Conservation (phyloP, 2,113 vertebrate genomes). For the Hepsetus odoe region DNA sequence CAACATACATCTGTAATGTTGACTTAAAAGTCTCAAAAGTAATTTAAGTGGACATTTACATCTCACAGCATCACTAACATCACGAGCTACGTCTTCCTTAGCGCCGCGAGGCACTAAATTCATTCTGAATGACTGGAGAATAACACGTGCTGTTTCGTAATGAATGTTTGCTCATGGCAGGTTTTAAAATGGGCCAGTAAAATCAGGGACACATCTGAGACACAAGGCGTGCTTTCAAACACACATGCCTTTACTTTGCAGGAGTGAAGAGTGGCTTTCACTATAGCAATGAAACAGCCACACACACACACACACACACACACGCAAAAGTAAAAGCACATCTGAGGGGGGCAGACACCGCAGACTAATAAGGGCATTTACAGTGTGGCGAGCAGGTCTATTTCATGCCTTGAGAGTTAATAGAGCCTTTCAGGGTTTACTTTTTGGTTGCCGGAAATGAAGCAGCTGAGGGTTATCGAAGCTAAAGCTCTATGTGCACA, state of each 20-base stretch:
- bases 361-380: constrained; percentile 15
- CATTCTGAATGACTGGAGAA: background rate
- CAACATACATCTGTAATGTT: too few species aligned
- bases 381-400: constrained; percentile 9
- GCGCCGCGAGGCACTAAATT: background rate
- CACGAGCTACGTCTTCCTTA: background rate
- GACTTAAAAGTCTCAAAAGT: too few species aligned
- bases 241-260: background rate
- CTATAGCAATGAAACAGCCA: background rate
- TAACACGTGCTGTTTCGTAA: background rate
- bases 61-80: background rate
- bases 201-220: background rate
- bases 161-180: background rate
- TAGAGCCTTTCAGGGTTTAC: constrained; percentile 20
- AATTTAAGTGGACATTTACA: too few species aligned
- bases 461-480: constrained; percentile 3
- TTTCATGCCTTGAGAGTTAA: constrained; percentile 36
- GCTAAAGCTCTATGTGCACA: background rate
- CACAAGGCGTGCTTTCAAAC: constrained; percentile 1
- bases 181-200: background rate
- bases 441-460: constrained; percentile 16
- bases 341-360: background rate
- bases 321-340: background rate
- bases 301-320: background rate
- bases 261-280: constrained; percentile 16